Evolutionary conservation across 2,797 vertebrate genomes (phyloP), one percentile per base, ranked within the genome.

Genomic region (Craterocephalus amniculus): DNA sequence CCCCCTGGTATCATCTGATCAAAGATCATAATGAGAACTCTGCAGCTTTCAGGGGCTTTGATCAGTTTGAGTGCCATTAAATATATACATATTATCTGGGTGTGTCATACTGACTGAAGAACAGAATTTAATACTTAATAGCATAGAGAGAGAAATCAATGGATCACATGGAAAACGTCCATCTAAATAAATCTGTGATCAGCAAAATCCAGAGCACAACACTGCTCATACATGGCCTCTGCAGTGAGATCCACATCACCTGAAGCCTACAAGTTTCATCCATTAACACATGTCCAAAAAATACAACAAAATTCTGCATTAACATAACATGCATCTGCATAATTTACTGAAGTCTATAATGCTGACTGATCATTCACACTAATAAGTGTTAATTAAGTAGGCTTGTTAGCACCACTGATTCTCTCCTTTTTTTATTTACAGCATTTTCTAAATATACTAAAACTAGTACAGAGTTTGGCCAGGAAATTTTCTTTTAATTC

Each of bases 321-420:
- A 83, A 72, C 70, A 78, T 83, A 73, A 79, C 74, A 72, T 22
- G 4, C 52, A 80, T 72, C 64, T 83, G 63, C 78, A 71, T 76
- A 71, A 78, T 75, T 64, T 56, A 62, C 35, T 77, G 34, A 68
- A 65, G 71, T 52, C 56, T 35, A 65, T 31, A 72, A 38, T 57
- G 70, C 77, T 76, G 78, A 86, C 73, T 81, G 81, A 74, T 69
- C 78, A 70, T 68, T 73, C 60, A 77, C 35, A 62, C 71, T 81
- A 77, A 29, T 34, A n/a, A 18, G 16, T 6, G 16, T 43, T 43
- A 43, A 43, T 43, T 43, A 43, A 43, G 40, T 5, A 43, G 40
- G 16, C 13, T 43, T 43, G 16, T 40, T 40, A 16, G 38, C 3
- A 40, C 38, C 38, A 40, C 38, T 14, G 14, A 40, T 16, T 40